phyloP scores from a whole-genome alignment of 2,797 vertebrate species.

The Sebastes flavidus region DNA sequence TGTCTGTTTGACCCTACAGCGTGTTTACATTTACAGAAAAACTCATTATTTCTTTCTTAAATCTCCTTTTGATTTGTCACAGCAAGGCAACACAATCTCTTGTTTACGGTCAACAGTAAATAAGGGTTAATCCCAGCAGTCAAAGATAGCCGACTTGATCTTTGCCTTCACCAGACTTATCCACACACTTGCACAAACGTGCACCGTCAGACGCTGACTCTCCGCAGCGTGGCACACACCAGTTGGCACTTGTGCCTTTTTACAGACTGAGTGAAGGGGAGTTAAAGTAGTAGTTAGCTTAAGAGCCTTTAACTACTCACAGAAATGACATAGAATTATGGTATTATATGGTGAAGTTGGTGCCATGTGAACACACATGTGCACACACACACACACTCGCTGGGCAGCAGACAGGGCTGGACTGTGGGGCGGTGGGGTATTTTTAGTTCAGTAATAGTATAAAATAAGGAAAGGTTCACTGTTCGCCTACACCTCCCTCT shows the following conservation, averaged over 20 bases:
- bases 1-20: neutral
- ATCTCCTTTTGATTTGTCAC: neutral
- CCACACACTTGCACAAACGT: conserved; percentile 51
- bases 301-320: conserved; percentile 71
- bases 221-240: conserved; percentile 38
- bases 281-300: conserved; percentile 71
- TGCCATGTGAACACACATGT: conserved; percentile 50
- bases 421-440: conserved; percentile 49
- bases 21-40: neutral
- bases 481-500: conserved; percentile 18
- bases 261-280: conserved; percentile 47
- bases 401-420: conserved; percentile 52
- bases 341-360: conserved; percentile 57
- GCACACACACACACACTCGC: conserved; percentile 21
- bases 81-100: neutral
- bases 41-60: neutral
- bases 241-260: conserved; percentile 43
- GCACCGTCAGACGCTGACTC: conserved; percentile 35
- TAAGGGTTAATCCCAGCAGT: conserved; percentile 36
- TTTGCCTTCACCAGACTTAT: conserved; percentile 27
- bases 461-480: conserved; percentile 48
- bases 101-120: conserved; percentile 25
- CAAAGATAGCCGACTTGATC: conserved; percentile 46
- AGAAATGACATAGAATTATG: conserved; percentile 77
- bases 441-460: conserved; percentile 60